phyloP scores from a whole-genome alignment of 1,140 invertebrate genomes.

The Pinna nobilis region DNA sequence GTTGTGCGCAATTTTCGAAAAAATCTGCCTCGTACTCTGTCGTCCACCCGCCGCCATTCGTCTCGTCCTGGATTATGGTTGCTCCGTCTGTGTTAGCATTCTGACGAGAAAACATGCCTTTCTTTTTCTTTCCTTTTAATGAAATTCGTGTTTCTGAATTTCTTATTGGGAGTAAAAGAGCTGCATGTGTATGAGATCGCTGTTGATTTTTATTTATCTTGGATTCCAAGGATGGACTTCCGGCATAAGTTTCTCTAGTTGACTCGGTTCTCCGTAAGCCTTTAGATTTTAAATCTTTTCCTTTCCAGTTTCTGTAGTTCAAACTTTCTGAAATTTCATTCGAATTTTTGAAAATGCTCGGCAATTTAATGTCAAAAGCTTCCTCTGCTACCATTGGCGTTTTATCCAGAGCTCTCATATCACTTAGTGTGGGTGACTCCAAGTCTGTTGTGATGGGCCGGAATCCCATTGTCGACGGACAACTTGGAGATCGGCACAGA shows the following conservation, averaged over 20 bases:
- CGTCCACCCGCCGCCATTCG: conserved; percentile 23
- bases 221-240: conserved; percentile 10
- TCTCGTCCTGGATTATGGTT: not conserved
- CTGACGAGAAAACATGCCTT: conserved; percentile 5
- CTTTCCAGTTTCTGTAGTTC: conserved; percentile 18
- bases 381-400: conserved; percentile 2
- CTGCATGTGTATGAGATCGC: conserved; percentile 26
- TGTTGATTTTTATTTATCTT: conserved; percentile 27
- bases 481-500: conserved; percentile 36
- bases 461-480: conserved; percentile 28
- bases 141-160: conserved; percentile 18
- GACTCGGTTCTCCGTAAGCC: conserved; percentile 32
- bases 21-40: conserved; percentile 27
- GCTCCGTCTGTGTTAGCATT: conserved; percentile 14
- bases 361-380: conserved; percentile 32
- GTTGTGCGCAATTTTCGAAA: conserved; percentile 1
- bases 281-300: conserved; percentile 11
- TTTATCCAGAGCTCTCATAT: conserved; percentile 15
- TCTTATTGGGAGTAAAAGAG: conserved; percentile 36
- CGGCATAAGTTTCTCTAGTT: conserved; percentile 13
- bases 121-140: conserved; percentile 36
- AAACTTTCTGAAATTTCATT: conserved; percentile 12
- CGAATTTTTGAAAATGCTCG: conserved; percentile 34
- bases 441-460: not conserved
- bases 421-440: not conserved